Evolutionary conservation across 2,797 vertebrate species (phyloP), one percentile per base, ranked within the genome.

Genomic region (Pseudochaenichthys georgianus): DNA sequence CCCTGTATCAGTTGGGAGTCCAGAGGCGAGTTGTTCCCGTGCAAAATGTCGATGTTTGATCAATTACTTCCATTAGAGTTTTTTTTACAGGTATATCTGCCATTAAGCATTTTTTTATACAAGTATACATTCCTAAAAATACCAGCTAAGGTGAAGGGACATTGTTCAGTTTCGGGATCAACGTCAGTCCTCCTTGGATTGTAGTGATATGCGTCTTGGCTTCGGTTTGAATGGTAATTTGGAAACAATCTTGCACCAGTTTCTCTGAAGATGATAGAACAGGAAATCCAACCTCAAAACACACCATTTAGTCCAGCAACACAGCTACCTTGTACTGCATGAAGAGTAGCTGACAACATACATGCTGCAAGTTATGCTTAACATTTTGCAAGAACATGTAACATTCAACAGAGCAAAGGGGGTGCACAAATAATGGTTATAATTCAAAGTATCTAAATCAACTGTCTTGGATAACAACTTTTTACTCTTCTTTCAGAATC

Each of bases 401-500:
- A 81, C 43, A 74, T 83, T 77, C 57, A 82, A 55, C 67, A 76
- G 46, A 64, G 11, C 16, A 41, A 8, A 50, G 9, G 31, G 47
- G 41, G 19, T 54, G 16, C 58, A 58, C 6, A 45, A 73, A 54
- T 57, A 2, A 31, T 23, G 2, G 48, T 13, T 7, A 6, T 9
- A 13, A n/a, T 11, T 73, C 8, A 51, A n/a, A 48, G 31, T 66
- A 15, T 55, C 23, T 38, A 3, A 23, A 45, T 63, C 21, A 71
- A 66, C 2, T 57, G 21, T 62, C 15, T 62, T 42, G 5, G 3
- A 17, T 87, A 59, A 81, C 66, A 77, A 15, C 4, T 6, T 12
- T 64, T 64, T 60, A 4, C 71, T 62, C 6, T 70, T 64, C 8
- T 83, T 90, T 61, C 70, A 92, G 85, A 76, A 67, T 73, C 8